A percentile compares a stretch with the other conserved stretches of the same genome.
Evolutionary conservation across 1,140 invertebrate species (phyloP).

Genomic region (Lepidurus packardi): DNA sequence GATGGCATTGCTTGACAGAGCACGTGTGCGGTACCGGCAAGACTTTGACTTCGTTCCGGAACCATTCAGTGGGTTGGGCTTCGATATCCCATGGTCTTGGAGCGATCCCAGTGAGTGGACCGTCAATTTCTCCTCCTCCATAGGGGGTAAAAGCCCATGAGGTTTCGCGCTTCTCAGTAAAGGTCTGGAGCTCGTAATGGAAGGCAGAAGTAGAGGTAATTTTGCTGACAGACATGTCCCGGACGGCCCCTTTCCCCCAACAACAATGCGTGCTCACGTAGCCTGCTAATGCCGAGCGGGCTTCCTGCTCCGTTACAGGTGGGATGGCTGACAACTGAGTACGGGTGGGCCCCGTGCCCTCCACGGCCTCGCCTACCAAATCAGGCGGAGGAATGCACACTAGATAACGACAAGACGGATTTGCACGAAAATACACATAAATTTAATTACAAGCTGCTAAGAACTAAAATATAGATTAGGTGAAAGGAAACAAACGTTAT

Average conservation of each 20-base stretch:
- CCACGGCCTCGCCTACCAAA: slow-evolving; percentile 31
- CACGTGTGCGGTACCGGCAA: slow-evolving; percentile 55
- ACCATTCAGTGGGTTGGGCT: slow-evolving; percentile 45
- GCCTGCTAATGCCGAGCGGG: slow-evolving; percentile 47
- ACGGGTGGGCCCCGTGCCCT: slow-evolving; percentile 36
- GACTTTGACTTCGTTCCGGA: slow-evolving; percentile 47
- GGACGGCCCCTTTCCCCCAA: slow-evolving; percentile 51
- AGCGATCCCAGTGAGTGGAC: slow-evolving; percentile 47
- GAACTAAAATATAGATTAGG: background rate
- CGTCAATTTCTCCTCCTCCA: slow-evolving; percentile 48
- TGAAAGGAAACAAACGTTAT: no score
- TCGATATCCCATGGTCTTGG: slow-evolving; percentile 54
- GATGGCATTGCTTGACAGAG: slow-evolving; percentile 53
- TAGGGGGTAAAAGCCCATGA: slow-evolving; percentile 54
- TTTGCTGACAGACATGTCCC: slow-evolving; percentile 49
- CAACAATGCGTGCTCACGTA: slow-evolving; percentile 52
- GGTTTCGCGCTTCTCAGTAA: slow-evolving; percentile 53
- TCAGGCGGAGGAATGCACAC: slow-evolving; percentile 39
- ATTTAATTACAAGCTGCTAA: background rate
- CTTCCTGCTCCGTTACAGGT: slow-evolving; percentile 49
- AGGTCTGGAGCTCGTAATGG: slow-evolving; percentile 56
- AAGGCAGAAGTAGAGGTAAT: slow-evolving; percentile 51
- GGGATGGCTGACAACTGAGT: slow-evolving; percentile 38
- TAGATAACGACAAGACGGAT: slow-evolving; percentile 32
- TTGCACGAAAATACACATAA: background rate